These are phyloP conservation scores for Phycodurus eques DNA, from an alignment of 2,113 vertebrate genomes.

Conservation along the genomic window DNA sequence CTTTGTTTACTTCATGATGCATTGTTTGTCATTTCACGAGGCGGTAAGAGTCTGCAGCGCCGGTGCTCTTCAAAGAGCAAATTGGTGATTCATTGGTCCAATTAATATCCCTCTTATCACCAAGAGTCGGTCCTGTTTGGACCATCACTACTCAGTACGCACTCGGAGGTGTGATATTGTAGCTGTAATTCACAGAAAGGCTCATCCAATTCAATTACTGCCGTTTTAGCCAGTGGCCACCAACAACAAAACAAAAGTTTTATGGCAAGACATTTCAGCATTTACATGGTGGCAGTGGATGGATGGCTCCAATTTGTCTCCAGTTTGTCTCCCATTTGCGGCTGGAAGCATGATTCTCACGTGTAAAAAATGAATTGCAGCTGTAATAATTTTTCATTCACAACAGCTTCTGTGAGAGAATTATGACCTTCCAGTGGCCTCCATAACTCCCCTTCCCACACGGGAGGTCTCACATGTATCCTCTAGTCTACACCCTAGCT, in stretches of 20 bases:
- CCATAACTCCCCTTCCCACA: background rate
- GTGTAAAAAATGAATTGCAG: constrained; percentile 56
- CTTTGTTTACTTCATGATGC: constrained; percentile 56
- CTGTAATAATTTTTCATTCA: constrained; percentile 33
- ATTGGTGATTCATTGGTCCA: constrained; percentile 63
- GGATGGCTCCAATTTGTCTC: constrained; percentile 60
- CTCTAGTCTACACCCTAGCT: background rate
- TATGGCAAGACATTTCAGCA: constrained; percentile 64
- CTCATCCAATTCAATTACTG: constrained; percentile 66
- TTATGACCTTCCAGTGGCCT: background rate
- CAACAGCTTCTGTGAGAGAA: constrained; percentile 24
- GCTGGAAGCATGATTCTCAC: constrained; percentile 5
- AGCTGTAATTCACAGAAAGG: constrained; percentile 60
- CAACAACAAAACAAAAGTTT: constrained; percentile 56
- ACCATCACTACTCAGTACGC: background rate
- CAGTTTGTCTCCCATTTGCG: constrained; percentile 54
- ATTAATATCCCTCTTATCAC: constrained; percentile 58
- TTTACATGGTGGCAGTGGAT: constrained; percentile 55
- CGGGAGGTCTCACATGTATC: background rate
- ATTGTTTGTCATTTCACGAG: constrained; percentile 49
- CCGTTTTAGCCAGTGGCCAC: constrained; percentile 34
- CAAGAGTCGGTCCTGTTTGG: constrained; percentile 15
- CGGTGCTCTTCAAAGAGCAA: constrained; percentile 35
- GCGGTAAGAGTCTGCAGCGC: constrained; percentile 36
- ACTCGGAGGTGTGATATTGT: constrained; percentile 42